These are phyloP conservation scores for Drosophila nr. medialis DNA, from an alignment of 2,888 invertebrate species.

Conservation along the genomic window DNA sequence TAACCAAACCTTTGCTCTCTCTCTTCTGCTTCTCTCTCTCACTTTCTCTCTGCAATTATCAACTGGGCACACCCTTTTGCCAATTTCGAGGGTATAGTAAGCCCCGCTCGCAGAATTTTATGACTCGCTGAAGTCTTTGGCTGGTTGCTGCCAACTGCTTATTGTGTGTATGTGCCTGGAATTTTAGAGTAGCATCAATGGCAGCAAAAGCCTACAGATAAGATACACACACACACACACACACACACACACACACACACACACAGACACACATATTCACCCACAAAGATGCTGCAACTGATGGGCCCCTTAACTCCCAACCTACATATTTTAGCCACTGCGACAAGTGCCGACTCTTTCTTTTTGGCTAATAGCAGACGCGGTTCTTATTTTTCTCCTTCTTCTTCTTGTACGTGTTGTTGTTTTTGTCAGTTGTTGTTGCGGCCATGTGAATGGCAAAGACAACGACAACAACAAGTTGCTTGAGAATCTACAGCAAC, in stretches of 20 bases:
- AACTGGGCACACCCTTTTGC: neutral
- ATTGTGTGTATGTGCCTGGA: conserved; percentile 70
- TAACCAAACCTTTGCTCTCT: neutral
- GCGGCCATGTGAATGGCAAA: conserved; percentile 20
- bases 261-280: neutral
- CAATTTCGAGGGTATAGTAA: conserved; percentile 37
- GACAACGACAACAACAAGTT: conserved; percentile 42
- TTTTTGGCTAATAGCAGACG: conserved; percentile 39
- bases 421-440: conserved; percentile 7
- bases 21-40: neutral
- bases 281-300: conserved; percentile 19
- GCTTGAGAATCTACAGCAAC: conserved; percentile 9
- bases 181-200: conserved; percentile 59
- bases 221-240: conserved; percentile 2
- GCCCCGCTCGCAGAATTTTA: conserved; percentile 64
- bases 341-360: conserved; percentile 59
- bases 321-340: conserved; percentile 26
- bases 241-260: neutral
- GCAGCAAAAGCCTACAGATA: conserved; percentile 21
- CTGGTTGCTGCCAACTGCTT: conserved; percentile 56
- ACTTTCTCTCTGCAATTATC: neutral
- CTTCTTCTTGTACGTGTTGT: neutral
- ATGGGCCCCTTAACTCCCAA: conserved; percentile 23
- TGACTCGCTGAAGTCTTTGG: conserved; percentile 70
- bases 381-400: conserved; percentile 9